Evolutionary conservation across 2,888 invertebrate species (phyloP).

Genomic region (Anoplius nigerrimus): DNA sequence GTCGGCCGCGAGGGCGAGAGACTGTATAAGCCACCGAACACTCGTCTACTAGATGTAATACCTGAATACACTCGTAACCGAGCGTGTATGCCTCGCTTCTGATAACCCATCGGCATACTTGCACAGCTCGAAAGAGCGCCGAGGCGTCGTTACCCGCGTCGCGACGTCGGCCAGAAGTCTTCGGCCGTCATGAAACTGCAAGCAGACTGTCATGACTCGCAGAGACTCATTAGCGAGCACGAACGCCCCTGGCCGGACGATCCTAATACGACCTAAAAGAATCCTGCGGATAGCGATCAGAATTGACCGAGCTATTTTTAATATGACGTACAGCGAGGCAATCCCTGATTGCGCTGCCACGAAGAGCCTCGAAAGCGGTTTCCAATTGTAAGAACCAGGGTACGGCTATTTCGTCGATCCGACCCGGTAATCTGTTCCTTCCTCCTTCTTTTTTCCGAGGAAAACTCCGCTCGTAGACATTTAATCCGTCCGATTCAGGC

Average conservation of each 20-base stretch:
- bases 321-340: too few species aligned
- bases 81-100: conserved; percentile 50
- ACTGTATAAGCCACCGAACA: conserved; percentile 54
- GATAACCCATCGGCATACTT: conserved; percentile 54
- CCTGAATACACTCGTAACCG: conserved; percentile 67
- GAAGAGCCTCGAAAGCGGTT: too few species aligned
- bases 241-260: background rate
- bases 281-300: too few species aligned
- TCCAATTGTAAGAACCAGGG: too few species aligned
- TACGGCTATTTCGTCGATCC: background rate
- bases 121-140: conserved; percentile 23
- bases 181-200: conserved; percentile 23
- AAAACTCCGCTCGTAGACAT: conserved; percentile 3
- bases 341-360: background rate
- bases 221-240: conserved; percentile 40
- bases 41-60: conserved; percentile 69
- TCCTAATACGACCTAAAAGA: too few species aligned
- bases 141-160: conserved; percentile 48
- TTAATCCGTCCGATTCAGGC: conserved; percentile 19
- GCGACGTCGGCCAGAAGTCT: conserved; percentile 30
- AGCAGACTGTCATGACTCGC: background rate
- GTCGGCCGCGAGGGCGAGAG: conserved; percentile 54
- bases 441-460: too few species aligned
- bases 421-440: too few species aligned
- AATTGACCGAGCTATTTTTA: too few species aligned